Conservation (phyloP, 1,140 invertebrate species). For the Tribolium madens region DNA sequence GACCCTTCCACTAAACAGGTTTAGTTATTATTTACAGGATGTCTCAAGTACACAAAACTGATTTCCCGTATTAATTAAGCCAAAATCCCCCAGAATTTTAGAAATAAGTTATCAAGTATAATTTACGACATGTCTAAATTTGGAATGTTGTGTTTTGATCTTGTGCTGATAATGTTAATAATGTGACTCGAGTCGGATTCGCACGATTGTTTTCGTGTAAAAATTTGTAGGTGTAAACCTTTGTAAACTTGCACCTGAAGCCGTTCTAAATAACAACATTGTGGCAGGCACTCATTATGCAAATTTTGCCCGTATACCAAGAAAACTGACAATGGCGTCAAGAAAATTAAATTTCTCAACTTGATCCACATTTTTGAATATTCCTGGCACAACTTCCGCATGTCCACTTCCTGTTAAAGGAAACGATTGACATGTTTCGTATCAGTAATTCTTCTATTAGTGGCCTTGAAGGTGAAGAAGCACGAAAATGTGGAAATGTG, state of each 20-base stretch:
- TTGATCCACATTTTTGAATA: neutral
- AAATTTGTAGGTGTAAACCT: slow-evolving; percentile 6
- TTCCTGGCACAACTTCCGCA: slow-evolving; percentile 12
- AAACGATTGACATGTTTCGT: neutral
- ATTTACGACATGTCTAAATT: slow-evolving; percentile 21
- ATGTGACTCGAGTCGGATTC: neutral
- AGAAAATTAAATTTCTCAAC: slow-evolving; percentile 5
- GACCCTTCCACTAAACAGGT: slow-evolving; percentile 10
- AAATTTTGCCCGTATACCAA: neutral
- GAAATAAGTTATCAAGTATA: slow-evolving; percentile 23
- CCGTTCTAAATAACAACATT: slow-evolving; percentile 26
- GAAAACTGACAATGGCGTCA: slow-evolving; percentile 28
- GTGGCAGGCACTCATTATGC: slow-evolving; percentile 13
- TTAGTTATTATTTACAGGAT: neutral
- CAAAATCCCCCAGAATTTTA: neutral
- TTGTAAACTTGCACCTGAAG: neutral
- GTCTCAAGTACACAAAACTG: too few relatives aligned
- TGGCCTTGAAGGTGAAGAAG: slow-evolving; percentile 1
- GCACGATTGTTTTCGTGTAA: neutral
- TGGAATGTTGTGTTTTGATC: slow-evolving; percentile 14
- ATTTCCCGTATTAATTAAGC: too few relatives aligned
- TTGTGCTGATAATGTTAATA: neutral
- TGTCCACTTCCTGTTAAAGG: slow-evolving; percentile 4
- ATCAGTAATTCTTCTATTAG: neutral
- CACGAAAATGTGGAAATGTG: neutral